These are phyloP conservation scores for Ophion costatus DNA, from an alignment of 2,888 invertebrate species.

Conservation along the genomic window DNA sequence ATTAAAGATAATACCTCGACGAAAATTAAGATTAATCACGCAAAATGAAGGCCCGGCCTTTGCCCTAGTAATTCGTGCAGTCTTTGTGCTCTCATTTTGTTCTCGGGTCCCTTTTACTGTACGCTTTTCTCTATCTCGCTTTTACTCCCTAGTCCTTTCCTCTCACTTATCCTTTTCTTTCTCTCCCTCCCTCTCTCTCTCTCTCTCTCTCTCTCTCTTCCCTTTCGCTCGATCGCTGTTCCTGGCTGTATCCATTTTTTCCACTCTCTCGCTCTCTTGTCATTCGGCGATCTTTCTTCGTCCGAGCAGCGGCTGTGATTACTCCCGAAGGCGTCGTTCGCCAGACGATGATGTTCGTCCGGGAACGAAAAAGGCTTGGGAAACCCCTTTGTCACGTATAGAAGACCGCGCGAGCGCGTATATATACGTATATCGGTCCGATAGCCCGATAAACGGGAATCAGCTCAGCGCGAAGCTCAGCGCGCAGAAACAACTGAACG, in stretches of 20 bases:
- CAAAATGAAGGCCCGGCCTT: slow-evolving; percentile 60
- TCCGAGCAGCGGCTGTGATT: slow-evolving; percentile 74
- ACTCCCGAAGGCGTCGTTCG: slow-evolving; percentile 71
- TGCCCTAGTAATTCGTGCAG: slow-evolving; percentile 19
- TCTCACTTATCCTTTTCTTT: slow-evolving; percentile 10
- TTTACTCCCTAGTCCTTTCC: slow-evolving; percentile 21
- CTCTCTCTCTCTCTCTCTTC: too few species aligned
- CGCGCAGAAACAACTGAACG: background rate
- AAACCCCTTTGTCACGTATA: slow-evolving; percentile 51
- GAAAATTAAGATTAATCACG: slow-evolving; percentile 83
- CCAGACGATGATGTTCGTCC: slow-evolving; percentile 49
- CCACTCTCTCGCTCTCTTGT: slow-evolving; percentile 38
- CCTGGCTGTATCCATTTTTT: slow-evolving; percentile 15
- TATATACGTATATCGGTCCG: slow-evolving; percentile 10
- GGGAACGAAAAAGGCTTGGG: slow-evolving; percentile 50
- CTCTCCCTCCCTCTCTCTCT: slow-evolving; percentile 30
- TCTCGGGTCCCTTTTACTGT: slow-evolving; percentile 48
- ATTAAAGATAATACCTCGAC: slow-evolving; percentile 81
- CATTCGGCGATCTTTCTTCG: slow-evolving; percentile 63
- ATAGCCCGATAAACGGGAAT: slow-evolving; percentile 55
- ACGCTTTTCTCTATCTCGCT: slow-evolving; percentile 23
- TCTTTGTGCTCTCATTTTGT: slow-evolving; percentile 48
- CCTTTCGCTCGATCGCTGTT: slow-evolving; percentile 35
- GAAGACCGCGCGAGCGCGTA: too few species aligned
- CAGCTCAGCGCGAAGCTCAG: slow-evolving; percentile 27